Base-by-base conservation (phyloP, 2,888 invertebrate species). In the Nemapogon koenigi region DNA sequence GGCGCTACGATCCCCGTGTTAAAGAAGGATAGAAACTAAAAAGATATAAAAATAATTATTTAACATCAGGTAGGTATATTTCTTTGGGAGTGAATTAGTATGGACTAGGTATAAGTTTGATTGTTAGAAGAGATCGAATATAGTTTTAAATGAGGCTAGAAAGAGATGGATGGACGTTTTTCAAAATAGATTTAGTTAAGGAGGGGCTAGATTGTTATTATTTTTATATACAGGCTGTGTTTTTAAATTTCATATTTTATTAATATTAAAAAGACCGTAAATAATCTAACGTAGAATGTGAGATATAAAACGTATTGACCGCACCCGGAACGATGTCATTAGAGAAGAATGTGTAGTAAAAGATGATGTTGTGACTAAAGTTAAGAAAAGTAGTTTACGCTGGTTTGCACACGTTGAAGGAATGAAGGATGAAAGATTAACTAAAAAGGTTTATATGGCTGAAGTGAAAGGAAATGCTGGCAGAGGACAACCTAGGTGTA, bases 41-140 rank as follows among this genome's bases (percentile, higher is more conserved):
- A 55, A 55, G 49, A 45, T 37, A 28, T 41, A 43, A 43, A 51
- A 53, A 71, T 72, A 65, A 73, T 69, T 67, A 68, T 69, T 72
- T 71, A 65, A 70, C 67, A n/a, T n/a, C n/a, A n/a, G n/a, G n/a
- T n/a, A 53, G 53, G 46, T 46, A 37, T 37, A 37, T 37, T 40
- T 35, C 50, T 52, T n/a, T 51, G 49, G 26, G 33, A 57, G 63
- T 66, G 65, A 70, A 72, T 72, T 72, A 71, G 33, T 36, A 48
- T 51, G 51, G 39, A 41, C 40, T 41, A 42, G 36, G 28, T 38
- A 43, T 48, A 54, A 55, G 58, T 59, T 56, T 51, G 50, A 49
- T 47, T 61, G 55, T 44, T 46, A 3, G 55, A 62, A 28, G 28
- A 55, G 50, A 59, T 57, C 3, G 18, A 49, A 10, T 28, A 42